phyloP scores from a whole-genome alignment of 2,888 invertebrate species.

The Camptogramma bilineatum region DNA sequence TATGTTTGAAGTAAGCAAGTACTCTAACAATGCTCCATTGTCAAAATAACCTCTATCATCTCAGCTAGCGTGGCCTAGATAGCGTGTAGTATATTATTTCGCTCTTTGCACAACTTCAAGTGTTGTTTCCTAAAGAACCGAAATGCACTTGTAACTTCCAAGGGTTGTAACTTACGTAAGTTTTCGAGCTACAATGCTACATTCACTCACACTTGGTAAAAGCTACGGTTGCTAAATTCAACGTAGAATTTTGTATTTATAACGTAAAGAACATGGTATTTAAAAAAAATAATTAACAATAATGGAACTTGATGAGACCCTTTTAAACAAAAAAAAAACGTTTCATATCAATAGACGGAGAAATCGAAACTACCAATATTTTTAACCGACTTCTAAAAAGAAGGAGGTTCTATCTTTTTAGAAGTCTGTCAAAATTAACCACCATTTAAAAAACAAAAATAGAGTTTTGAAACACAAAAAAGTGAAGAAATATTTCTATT shows the following conservation, averaged over 20 bases:
- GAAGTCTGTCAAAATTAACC: no score
- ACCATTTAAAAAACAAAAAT: no score
- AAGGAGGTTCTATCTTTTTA: no score
- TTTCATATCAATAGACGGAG: no score
- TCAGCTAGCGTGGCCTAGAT: conserved; percentile 17
- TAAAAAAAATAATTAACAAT: no score
- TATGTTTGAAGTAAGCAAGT: not conserved
- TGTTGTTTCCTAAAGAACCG: conserved; percentile 17
- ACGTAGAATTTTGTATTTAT: not conserved
- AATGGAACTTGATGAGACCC: no score
- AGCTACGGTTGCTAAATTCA: not conserved
- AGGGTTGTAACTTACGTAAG: conserved; percentile 27
- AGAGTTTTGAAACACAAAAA: no score
- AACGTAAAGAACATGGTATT: no score
- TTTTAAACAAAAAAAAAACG: no score
- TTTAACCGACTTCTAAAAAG: no score
- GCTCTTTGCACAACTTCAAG: conserved; percentile 22
- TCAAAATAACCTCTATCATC: not conserved
- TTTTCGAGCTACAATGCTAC: conserved; percentile 17
- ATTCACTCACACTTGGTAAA: conserved; percentile 8
- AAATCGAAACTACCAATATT: no score
- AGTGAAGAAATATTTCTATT: no score
- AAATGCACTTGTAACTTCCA: conserved; percentile 23
- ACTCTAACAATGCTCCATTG: not conserved
- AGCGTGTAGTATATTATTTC: conserved; percentile 21